Evolutionary conservation across 2,113 vertebrate species (phyloP), one percentile per base, ranked within the genome.

Genomic region (Pipra filicauda): DNA sequence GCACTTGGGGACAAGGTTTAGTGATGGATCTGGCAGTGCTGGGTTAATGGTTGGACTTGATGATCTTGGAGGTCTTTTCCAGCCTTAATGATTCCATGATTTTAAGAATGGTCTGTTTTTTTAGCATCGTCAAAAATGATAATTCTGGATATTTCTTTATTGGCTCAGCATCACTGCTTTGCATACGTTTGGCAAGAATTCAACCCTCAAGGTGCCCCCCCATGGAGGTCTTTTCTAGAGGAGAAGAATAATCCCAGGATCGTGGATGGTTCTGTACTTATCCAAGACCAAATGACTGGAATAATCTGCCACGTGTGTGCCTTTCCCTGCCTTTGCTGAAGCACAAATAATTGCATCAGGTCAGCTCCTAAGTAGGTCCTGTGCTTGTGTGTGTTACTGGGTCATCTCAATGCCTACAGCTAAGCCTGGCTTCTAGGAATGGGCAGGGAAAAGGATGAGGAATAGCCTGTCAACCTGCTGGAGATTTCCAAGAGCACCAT

Each of bases 31-130:
- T 41, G 46, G 24, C 54, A 75, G 28, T 39, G 70, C 62, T 67
- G 62, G 52, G 8, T 0, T 0, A 48, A 67, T 6, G 13, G 48
- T 1, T 75, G 22, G 27, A 37, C 33, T 44, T 30, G 7, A 46
- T 39, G 27, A 35, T 16, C 43, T 49, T 23, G 8, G 41, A 64
- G 22, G 8, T 19, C 8, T 84, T 71, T 51, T 51, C 35, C 65
- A 77, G 17, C 31, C 15, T 44, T 11, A 57, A 33, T 8, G 5
- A 51, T 24, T 44, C 22, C 31, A 71, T 8, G 15, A 26, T 46
- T n/a, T 16, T 12, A 41, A 84, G 54, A 92, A 65, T 2, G 4
- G 28, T 54, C 59, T 55, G 66, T 2, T 51, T 44, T 44, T 81
- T 82, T 89, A 46, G 27, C 79, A 61, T n/a, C n/a, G 20, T n/a